A percentile compares a stretch with the other conserved stretches of the same genome.
Evolutionary conservation across 2,888 invertebrate genomes (phyloP).

Genomic region (Plagodis pulveraria): DNA sequence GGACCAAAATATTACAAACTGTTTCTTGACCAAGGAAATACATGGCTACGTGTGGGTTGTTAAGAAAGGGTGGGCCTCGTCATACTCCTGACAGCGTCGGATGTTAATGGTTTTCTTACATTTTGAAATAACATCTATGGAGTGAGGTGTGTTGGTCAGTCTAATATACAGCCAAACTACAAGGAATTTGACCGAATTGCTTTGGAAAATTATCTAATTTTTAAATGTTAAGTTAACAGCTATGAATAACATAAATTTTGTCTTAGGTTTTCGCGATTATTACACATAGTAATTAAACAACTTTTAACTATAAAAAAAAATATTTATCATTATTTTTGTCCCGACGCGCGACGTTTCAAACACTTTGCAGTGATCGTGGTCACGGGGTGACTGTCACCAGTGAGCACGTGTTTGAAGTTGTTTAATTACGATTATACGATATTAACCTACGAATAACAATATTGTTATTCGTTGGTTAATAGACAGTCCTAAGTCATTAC

Average conservation of each 20-base stretch:
- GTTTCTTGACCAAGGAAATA: too few species aligned
- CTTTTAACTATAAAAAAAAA: too few species aligned
- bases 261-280: slow-evolving; percentile 28
- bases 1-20: too few species aligned
- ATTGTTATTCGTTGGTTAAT: slow-evolving; percentile 36
- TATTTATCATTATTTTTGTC: too few species aligned
- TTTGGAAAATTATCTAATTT: neutral
- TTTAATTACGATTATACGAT: neutral
- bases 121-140: slow-evolving; percentile 20
- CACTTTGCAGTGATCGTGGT: slow-evolving; percentile 30
- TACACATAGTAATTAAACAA: too few species aligned
- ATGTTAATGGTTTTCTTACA: slow-evolving; percentile 34
- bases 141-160: slow-evolving; percentile 23
- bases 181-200: slow-evolving; percentile 30
- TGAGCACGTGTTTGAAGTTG: slow-evolving; percentile 7
- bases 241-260: slow-evolving; percentile 18
- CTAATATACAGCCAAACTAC: slow-evolving; percentile 30
- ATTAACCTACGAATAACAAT: slow-evolving; percentile 21
- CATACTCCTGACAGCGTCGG: slow-evolving; percentile 30
- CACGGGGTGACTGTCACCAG: slow-evolving; percentile 7
- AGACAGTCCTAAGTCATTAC: slow-evolving; percentile 24
- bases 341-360: too few species aligned
- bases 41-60: too few species aligned
- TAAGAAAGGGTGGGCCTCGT: slow-evolving; percentile 38
- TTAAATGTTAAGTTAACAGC: slow-evolving; percentile 4